Conservation (phyloP, 1,140 invertebrate genomes). For the Pseudomyrmex gracilis region DNA sequence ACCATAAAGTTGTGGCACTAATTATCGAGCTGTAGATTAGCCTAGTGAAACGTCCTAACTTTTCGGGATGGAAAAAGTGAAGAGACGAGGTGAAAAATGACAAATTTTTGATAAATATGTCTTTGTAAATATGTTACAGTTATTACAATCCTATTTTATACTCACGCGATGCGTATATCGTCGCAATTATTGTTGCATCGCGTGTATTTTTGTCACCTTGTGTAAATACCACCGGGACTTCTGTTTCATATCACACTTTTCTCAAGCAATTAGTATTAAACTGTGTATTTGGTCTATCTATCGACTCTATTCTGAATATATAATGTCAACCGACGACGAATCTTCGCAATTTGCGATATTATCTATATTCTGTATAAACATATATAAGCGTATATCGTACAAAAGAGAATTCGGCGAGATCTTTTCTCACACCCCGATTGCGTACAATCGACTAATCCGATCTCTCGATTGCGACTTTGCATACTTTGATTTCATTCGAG, state of each 20-base stretch:
- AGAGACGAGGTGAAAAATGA: conserved; percentile 1
- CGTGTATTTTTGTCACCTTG: neutral
- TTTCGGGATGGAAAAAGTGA: conserved; percentile 26
- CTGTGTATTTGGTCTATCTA: neutral
- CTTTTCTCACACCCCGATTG: neutral
- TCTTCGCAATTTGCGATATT: no score
- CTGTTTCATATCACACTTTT: conserved; percentile 4
- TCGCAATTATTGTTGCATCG: conserved; percentile 3
- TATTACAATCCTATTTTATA: conserved; percentile 27
- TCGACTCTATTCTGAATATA: neutral
- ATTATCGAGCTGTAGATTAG: neutral
- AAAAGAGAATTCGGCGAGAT: neutral
- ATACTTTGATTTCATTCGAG: conserved; percentile 1
- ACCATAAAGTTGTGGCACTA: neutral
- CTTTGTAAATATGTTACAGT: conserved; percentile 22
- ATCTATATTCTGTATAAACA: no score
- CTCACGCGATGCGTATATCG: neutral
- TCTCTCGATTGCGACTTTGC: neutral
- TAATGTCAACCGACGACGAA: no score
- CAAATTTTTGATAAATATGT: conserved; percentile 27
- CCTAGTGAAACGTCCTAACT: neutral
- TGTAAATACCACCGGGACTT: neutral
- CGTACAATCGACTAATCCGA: conserved; percentile 1
- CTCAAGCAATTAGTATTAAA: neutral
- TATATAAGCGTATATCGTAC: neutral